Evolutionary conservation across 2,797 vertebrate genomes (phyloP).

Genomic region (Crenichthys baileyi): DNA sequence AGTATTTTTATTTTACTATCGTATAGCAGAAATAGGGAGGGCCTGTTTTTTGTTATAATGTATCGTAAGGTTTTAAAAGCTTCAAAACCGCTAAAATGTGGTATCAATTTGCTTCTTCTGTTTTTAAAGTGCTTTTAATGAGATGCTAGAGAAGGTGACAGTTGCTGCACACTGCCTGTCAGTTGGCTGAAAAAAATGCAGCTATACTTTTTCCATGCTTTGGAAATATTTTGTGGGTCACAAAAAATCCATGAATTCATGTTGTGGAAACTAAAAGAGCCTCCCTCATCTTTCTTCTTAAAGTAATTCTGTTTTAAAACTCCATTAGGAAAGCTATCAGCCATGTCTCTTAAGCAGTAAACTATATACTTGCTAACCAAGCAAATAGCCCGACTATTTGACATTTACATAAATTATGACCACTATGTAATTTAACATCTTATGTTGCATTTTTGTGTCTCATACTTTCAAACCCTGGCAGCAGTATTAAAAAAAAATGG

Average conservation of each 20-base stretch:
- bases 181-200: background rate
- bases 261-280: no score
- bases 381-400: background rate
- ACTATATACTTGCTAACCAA: background rate
- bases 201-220: background rate
- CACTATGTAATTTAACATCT: background rate
- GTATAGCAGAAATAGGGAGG: no score
- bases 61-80: no score
- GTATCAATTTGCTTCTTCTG: background rate
- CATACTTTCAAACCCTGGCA: slow-evolving; percentile 27
- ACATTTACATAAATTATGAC: background rate
- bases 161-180: background rate
- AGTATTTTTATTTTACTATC: background rate
- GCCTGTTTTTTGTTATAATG: no score
- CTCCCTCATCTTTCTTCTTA: no score
- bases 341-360: background rate
- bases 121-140: background rate
- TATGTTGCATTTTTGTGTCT: background rate
- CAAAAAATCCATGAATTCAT: background rate
- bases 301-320: no score
- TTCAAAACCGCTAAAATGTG: background rate
- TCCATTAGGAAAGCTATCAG: background rate
- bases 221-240: background rate
- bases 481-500: slow-evolving; percentile 19
- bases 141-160: background rate